Percentiles rank a stretch among this genome's conserved stretches.
Evolutionary conservation across 2,888 invertebrate genomes (phyloP).

Genomic region (Maniola hyperantus): DNA sequence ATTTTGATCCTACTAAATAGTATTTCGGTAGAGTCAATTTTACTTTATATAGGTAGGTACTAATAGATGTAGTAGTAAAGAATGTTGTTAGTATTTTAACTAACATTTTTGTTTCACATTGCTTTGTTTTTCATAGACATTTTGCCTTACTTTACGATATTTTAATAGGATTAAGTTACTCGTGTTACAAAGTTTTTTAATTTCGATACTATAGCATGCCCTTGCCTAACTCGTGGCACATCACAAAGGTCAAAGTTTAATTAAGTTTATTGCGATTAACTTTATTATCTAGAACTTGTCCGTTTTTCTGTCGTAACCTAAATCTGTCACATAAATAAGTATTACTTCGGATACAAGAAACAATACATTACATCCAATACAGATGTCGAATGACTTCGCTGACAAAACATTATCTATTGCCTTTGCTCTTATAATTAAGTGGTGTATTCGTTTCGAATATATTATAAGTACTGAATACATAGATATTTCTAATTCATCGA

Average conservation of each 20-base stretch:
- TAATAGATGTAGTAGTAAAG: too few relatives aligned
- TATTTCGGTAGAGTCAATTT: too few relatives aligned
- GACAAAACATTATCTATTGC: conserved; percentile 43
- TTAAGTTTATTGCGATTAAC: conserved; percentile 34
- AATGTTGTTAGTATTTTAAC: too few relatives aligned
- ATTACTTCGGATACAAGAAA: conserved; percentile 43
- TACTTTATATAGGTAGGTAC: too few relatives aligned
- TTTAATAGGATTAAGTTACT: conserved; percentile 3
- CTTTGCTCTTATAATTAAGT: conserved; percentile 23
- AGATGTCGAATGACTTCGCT: conserved; percentile 47
- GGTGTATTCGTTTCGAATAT: conserved; percentile 12
- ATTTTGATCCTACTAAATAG: too few relatives aligned
- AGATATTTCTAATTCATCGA: not conserved
- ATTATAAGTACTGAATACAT: too few relatives aligned
- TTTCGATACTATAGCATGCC: conserved; percentile 21
- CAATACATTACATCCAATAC: conserved; percentile 47
- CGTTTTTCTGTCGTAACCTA: conserved; percentile 11
- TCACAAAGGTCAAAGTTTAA: conserved; percentile 31
- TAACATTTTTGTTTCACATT: not conserved
- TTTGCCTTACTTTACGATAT: not conserved
- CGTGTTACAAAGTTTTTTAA: conserved; percentile 13
- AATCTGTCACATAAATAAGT: conserved; percentile 16
- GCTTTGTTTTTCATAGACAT: not conserved
- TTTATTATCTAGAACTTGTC: conserved; percentile 3
- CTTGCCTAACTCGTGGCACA: conserved; percentile 29